Base-by-base conservation (phyloP, 2,888 invertebrate genomes). In the Leucophenga maculata region DNA sequence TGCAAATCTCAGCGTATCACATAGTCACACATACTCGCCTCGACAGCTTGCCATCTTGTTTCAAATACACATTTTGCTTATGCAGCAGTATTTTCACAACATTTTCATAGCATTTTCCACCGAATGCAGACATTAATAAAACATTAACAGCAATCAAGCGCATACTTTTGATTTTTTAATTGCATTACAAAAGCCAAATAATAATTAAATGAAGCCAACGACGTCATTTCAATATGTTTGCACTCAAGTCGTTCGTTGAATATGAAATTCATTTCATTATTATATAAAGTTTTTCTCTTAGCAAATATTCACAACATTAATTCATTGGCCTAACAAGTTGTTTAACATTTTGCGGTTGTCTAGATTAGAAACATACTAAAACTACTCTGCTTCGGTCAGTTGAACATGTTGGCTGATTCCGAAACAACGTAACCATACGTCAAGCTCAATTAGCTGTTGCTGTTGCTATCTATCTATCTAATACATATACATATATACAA, bases 141-240 rank as follows among this genome's bases (percentile, higher is more conserved):
- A 50, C 18, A 50, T 16, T n/a, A 50, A 64, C 48, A 48, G 9
- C 39, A 55, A 64, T 31, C 67, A 70, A 72, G 74, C 71, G 64
- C 68, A 69, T 75, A 77, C 83, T 77, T 81, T 78, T 82, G 83
- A 83, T 79, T 85, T 81, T 82, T 82, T 74, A 84, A 86, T 85
- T 86, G 84, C 77, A 78, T 80, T 78, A 78, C 78, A 79, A 74
- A 79, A 78, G 75, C 77, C 78, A 83, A 78, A 84, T 80, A 80
- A 80, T 86, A 85, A 86, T 82, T 84, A 83, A 78, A 77, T 77
- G 46, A 46, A 64, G 48, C 62, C 62, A 60, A 26, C 57, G 73
- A 26, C 57, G 73, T 74, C 70, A 46, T 69, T 74, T 59, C 44
- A 20, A 60, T 64, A 26, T 32, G 6, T 70, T 66, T 66, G 59